Evolutionary conservation across 2,113 vertebrate species (phyloP), one percentile per base, ranked within the genome.

Genomic region (Anolis carolinensis): DNA sequence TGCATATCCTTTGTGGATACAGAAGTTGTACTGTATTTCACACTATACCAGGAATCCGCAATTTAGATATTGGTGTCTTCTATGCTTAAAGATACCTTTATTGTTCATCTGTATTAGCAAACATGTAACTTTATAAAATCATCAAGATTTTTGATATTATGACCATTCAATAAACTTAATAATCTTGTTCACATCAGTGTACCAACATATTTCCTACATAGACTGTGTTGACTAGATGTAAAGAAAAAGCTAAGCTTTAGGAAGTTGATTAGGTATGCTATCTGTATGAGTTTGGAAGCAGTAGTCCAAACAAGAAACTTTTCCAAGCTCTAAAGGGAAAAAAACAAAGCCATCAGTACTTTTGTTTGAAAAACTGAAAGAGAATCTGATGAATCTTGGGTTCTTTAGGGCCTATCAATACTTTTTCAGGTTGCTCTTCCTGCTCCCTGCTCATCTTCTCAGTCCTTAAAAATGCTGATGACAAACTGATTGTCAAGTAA

Each of bases 401-500:
- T 67, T 81, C 39, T 63, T n/a, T n/a, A 48, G 30, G 39, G 21
- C 16, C 48, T n/a, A n/a, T 63, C 39, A 44, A 30, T 30, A n/a
- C 62, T 21, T 68, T 48, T 81, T 81, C 79, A 50, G 36, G 48
- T 48, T 27, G 21, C 25, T 16, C 20, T 81, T 39, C 39, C 79
- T 36, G 87, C 44, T 88, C 85, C 68, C 39, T 44, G 39, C 39
- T 44, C 39, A 44, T 44, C 39, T 44, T 44, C 5, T 44, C 39
- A 44, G 39, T 44, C 39, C 39, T 44, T 44, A 44, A 44, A 44
- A 44, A 44, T 44, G 39, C 39, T 44, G 63, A 63, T 84, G 83
- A 88, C 78, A 91, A 92, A 90, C 87, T 89, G 89, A 90, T 89
- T 85, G 71, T 87, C 83, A 89, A 93, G 94, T 85, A 81, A 52